phyloP scores from a whole-genome alignment of 2,797 vertebrate species.

The Artibeus jamaicensis region DNA sequence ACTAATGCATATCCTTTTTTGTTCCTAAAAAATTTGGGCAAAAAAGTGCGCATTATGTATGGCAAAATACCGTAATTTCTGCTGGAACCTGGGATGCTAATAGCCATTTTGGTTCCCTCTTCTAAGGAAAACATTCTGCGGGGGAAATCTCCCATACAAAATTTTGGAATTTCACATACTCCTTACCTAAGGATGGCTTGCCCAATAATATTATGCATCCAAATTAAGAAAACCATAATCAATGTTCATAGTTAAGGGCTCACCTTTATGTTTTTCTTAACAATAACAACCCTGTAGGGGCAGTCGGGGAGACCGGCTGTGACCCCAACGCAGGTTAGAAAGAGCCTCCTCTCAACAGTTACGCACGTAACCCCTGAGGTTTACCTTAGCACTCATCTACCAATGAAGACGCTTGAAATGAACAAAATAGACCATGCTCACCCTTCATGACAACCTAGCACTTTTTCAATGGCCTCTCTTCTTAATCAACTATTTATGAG shows the following conservation, averaged over 20 bases:
- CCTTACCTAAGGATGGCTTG: neutral
- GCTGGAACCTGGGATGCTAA: neutral
- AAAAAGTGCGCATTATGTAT: no score
- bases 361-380: neutral
- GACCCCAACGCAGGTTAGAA: neutral
- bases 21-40: no score
- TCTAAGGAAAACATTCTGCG: neutral
- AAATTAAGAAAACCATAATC: neutral
- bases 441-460: neutral
- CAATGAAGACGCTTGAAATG: neutral
- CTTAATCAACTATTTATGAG: neutral
- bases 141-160: neutral
- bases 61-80: neutral
- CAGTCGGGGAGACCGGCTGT: fast-evolving
- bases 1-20: no score
- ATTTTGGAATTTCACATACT: neutral
- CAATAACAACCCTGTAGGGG: neutral
- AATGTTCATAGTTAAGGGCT: neutral
- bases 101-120: neutral
- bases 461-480: neutral
- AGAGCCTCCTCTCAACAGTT: neutral
- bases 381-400: neutral
- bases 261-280: neutral
- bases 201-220: neutral
- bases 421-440: neutral